phyloP scores from a whole-genome alignment of 2,888 invertebrate genomes.

The Sepiola atlantica region DNA sequence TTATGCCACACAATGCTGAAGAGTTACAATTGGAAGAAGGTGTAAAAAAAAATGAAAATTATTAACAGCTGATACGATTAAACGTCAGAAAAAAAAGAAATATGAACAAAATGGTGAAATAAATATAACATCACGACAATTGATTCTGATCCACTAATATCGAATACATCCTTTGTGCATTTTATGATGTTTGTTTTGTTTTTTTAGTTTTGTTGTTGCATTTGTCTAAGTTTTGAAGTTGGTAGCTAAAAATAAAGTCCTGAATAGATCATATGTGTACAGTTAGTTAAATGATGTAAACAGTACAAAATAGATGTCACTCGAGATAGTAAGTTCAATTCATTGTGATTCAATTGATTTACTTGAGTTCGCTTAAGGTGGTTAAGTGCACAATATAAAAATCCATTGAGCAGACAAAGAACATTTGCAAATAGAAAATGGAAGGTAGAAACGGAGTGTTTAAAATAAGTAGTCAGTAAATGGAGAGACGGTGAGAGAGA shows the following conservation, averaged over 20 bases:
- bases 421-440: no score
- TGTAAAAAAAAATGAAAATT: neutral
- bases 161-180: neutral
- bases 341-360: neutral
- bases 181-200: neutral
- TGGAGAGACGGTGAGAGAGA: no score
- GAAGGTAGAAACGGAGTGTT: no score
- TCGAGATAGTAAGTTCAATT: neutral
- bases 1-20: neutral
- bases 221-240: neutral
- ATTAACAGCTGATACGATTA: neutral
- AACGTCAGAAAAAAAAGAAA: neutral
- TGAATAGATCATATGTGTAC: neutral
- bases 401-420: neutral
- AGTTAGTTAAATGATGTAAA: neutral
- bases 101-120: neutral
- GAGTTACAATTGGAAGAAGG: neutral
- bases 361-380: neutral
- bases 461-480: no score
- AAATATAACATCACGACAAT: neutral
- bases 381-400: neutral
- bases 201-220: neutral
- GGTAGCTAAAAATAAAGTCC: neutral
- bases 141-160: neutral
- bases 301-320: neutral